Conservation (phyloP, 2,888 invertebrate species). For the Psylliodes chrysocephalus region DNA sequence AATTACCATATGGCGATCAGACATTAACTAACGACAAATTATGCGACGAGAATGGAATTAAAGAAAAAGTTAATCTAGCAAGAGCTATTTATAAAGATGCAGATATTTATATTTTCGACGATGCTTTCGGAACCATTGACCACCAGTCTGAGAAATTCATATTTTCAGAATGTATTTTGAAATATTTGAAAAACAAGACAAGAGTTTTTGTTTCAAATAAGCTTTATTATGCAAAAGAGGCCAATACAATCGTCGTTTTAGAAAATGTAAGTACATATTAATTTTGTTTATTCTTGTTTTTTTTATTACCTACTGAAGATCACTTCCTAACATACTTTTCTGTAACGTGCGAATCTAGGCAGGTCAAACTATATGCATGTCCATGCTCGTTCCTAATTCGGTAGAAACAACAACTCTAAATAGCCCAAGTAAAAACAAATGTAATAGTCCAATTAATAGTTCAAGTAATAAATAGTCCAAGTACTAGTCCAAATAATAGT, state of each 20-base stretch:
- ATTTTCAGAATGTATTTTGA: constrained; percentile 78
- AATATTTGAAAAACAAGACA: constrained; percentile 70
- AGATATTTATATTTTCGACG: constrained; percentile 81
- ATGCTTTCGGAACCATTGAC: constrained; percentile 84
- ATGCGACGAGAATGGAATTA: constrained; percentile 81
- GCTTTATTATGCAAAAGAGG: constrained; percentile 77
- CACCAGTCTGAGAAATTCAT: constrained; percentile 78
- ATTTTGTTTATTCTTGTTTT: no score
- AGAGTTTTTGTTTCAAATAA: constrained; percentile 87
- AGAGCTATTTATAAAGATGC: constrained; percentile 82
- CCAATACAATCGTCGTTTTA: constrained; percentile 74
- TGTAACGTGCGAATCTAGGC: no score
- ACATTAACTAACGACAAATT: constrained; percentile 84
- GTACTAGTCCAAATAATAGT: no score
- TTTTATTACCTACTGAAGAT: no score
- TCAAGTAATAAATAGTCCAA: no score
- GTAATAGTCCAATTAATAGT: no score
- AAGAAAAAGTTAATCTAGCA: constrained; percentile 81
- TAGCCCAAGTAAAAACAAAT: no score
- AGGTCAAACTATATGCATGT: no score
- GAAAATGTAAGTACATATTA: constrained; percentile 66
- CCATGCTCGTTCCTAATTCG: no score
- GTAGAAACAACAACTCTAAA: no score
- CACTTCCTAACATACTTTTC: no score
- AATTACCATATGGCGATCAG: constrained; percentile 77